These are phyloP conservation scores for Cyphomyrmex costatus DNA, from an alignment of 1,140 invertebrate genomes.

Conservation along the genomic window DNA sequence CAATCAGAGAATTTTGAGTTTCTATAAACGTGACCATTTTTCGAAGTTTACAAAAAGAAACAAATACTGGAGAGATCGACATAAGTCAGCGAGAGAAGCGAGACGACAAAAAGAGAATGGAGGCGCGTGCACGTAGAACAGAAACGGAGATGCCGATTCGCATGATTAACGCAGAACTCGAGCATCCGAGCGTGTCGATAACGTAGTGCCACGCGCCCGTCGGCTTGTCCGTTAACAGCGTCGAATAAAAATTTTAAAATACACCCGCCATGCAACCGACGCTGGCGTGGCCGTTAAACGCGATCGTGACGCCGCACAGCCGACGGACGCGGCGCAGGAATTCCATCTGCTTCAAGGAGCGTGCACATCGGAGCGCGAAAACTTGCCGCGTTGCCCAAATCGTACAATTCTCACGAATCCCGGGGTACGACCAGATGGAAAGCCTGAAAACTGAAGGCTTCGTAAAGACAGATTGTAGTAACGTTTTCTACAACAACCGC, in stretches of 20 bases:
- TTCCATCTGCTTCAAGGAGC: conserved; percentile 25
- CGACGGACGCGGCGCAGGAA: conserved; percentile 29
- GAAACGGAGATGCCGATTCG: background rate
- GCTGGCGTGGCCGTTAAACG: conserved; percentile 23
- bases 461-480: background rate
- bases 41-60: background rate
- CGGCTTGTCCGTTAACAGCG: conserved; percentile 24
- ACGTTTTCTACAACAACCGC: too few relatives aligned
- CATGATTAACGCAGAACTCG: conserved; percentile 1
- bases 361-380: conserved; percentile 5
- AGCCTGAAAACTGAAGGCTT: background rate
- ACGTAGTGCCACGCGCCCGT: background rate
- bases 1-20: background rate
- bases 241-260: conserved; percentile 37
- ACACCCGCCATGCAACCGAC: background rate
- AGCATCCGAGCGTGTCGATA: conserved; percentile 25
- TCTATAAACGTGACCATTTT: background rate
- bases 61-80: background rate
- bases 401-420: background rate
- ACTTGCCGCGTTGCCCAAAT: background rate
- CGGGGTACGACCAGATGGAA: background rate
- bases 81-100: background rate
- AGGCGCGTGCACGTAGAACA: background rate
- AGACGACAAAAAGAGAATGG: background rate
- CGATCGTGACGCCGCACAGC: conserved; percentile 23